Conservation (phyloP, 2,113 vertebrate genomes). For the Labeo catla region DNA sequence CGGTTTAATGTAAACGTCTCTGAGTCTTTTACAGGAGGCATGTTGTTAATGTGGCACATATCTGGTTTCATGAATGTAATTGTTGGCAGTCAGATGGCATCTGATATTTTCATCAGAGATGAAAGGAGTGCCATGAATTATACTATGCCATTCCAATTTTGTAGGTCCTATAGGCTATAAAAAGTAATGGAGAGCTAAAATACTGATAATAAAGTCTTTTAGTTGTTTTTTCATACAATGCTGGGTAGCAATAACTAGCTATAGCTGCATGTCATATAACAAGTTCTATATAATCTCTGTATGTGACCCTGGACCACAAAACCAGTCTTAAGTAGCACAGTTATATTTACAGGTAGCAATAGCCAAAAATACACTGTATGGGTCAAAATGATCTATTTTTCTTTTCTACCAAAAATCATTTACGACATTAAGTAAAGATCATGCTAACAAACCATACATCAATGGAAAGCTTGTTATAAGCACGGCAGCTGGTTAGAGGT, state of each 20-base stretch:
- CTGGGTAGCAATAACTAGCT: not conserved
- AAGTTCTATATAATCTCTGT: not conserved
- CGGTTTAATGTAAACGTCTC: slow-evolving; percentile 29
- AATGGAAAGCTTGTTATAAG: too few relatives aligned
- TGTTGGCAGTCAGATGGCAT: slow-evolving; percentile 34
- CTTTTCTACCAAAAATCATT: too few relatives aligned
- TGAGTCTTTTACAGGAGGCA: slow-evolving; percentile 1
- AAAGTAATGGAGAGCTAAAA: not conserved
- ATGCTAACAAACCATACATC: too few relatives aligned
- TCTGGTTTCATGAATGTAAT: slow-evolving; percentile 41
- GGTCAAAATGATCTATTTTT: too few relatives aligned
- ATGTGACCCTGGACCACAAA: not conserved
- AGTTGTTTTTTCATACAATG: not conserved
- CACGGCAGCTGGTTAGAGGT: too few relatives aligned
- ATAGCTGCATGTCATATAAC: not conserved
- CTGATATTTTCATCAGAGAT: slow-evolving; percentile 47
- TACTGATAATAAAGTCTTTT: not conserved
- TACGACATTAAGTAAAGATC: too few relatives aligned
- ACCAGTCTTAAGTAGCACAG: too few relatives aligned
- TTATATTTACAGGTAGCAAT: too few relatives aligned
- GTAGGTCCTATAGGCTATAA: not conserved
- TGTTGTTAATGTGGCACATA: slow-evolving; percentile 27
- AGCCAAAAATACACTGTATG: too few relatives aligned
- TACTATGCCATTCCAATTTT: not conserved
- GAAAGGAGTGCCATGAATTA: not conserved